Evolutionary conservation across 1,140 invertebrate genomes (phyloP).

Genomic region (Dufourea novaeangliae): DNA sequence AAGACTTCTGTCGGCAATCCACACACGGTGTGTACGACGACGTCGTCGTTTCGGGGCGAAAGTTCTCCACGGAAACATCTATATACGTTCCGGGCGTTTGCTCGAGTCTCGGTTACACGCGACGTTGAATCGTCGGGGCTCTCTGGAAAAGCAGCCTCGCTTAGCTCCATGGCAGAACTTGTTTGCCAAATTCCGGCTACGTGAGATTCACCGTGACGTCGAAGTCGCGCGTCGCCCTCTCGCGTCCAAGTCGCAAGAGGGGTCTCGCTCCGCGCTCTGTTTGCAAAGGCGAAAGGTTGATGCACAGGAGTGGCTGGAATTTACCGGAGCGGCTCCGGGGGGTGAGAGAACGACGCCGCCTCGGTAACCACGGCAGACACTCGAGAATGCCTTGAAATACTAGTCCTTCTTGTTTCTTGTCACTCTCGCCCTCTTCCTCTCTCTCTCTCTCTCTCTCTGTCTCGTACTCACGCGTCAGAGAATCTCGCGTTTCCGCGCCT

Average conservation of each 20-base stretch:
- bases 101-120: conserved; percentile 26
- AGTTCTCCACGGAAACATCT: background rate
- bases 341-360: conserved; percentile 53
- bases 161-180: conserved; percentile 25
- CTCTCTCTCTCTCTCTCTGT: background rate
- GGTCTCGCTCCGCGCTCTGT: conserved; percentile 25
- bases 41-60: background rate
- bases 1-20: too few relatives aligned
- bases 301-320: conserved; percentile 52
- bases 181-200: conserved; percentile 49
- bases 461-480: background rate
- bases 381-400: conserved; percentile 68
- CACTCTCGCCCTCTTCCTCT: background rate
- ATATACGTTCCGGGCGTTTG: background rate
- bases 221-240: conserved; percentile 51
- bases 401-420: conserved; percentile 36
- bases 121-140: background rate
- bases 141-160: conserved; percentile 18
- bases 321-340: conserved; percentile 53
- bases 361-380: conserved; percentile 59
- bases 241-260: conserved; percentile 45
- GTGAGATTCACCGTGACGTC: conserved; percentile 31
- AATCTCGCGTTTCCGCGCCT: too few relatives aligned
- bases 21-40: too few relatives aligned
- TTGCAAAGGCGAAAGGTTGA: conserved; percentile 58